Evolutionary conservation across 2,888 invertebrate genomes (phyloP), one percentile per base, ranked within the genome.

Genomic region (Xanthostigma xanthostigma): DNA sequence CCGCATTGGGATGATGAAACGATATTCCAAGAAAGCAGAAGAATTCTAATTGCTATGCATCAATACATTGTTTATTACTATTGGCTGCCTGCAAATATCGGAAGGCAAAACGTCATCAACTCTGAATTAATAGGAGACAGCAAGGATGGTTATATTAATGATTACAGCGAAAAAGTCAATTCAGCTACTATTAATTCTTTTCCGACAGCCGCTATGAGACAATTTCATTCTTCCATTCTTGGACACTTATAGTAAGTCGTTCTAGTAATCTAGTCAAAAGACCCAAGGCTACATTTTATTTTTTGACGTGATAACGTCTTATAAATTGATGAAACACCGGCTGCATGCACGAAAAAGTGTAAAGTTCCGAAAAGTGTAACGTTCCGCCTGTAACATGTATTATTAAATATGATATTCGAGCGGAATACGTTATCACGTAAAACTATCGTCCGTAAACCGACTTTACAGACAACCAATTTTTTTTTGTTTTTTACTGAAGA

Each of bases 41-140:
- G 79, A 37, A 83, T 86, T 48, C 67, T 75, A 51, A 76, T 79
- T 17, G 85, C 82, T 1, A 71, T 80, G 61, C 73, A 78, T 57
- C 86, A 86, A 60, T 75, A 79, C 54, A 82, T 86, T 57, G 75
- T 79, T 49, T 86, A 84, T 62, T 82, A 84, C 60, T 85, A 86
- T 63, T 86, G 82, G 73, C 67, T 86, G 35, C 84, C 85, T 0
- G 77, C 84, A 53, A 75, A 84, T 58, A 72, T 85, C 43, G 84
- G 84, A 27, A 27, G 6, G 6, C 27, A 27, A 6, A 27, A 27
- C 27, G 27, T 27, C 27, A 27, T 27, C 27, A 27, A 27, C 6
- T 3, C 27, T 27, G 5, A 6, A 27, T 27, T 27, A 27, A 27
- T 27, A 27, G 27, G 27, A 27, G 41, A 78, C 63, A 67, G 76